Base-by-base conservation (phyloP, 2,888 invertebrate genomes). In the Rhaphigaster nebulosa region DNA sequence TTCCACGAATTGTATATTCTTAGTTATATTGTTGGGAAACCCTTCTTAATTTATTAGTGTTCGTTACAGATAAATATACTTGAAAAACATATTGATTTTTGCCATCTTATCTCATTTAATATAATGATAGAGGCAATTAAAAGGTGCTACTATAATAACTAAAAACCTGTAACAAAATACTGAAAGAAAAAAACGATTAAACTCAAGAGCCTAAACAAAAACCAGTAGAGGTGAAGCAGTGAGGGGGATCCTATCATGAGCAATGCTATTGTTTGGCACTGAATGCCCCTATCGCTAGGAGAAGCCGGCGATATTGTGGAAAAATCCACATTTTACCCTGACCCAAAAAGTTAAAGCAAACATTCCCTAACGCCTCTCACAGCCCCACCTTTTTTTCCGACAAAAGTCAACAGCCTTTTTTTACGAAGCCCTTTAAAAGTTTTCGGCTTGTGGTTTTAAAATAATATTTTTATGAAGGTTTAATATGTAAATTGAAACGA, bases 311-410 rank as follows among this genome's bases (percentile, higher is more conserved):
- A 76, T 76, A 76, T 76, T 76, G 70, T 76, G 70, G 70, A 76
- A 76, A 76, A 76, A 76, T 76, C 70, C 70, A 76, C 70, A 76
- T 76, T 76, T 76, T 76, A 76, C 34, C 34, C 38, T 1, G 70
- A 8, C 70, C 38, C 38, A 76, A 76, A 76, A 76, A 76, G 70
- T 38, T 38, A 76, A 76, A 76, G 70, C 70, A 76, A 76, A 76
- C 70, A 76, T 76, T 76, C 34, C 23, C 70, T 76, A 76, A 76
- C 70, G 70, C 70, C 70, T 76, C 20, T 34, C 34, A 20, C n/a
- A 70, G 34, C 18, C 70, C 70, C 34, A 5, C 18, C 70, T 38
- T 38, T 76, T 52, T 65, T 29, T 70, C 20, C 34, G 38, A 38
- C 70, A 23, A 76, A 76, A 76, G 70, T 76, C 70, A 76, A 76